Base-by-base conservation (phyloP, 2,113 vertebrate genomes). In the human region DNA sequence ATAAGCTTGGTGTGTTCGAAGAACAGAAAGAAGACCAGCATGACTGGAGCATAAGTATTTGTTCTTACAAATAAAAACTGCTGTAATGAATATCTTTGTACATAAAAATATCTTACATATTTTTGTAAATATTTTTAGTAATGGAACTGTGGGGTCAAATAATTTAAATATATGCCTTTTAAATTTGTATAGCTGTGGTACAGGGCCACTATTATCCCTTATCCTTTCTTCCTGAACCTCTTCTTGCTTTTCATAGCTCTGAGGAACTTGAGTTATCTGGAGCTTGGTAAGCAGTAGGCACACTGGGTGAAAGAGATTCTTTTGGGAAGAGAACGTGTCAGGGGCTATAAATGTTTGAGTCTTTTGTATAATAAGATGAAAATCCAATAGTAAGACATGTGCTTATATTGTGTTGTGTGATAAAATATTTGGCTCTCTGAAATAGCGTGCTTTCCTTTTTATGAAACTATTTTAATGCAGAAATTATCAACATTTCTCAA, bases 401-500 rank as follows among this genome's bases (percentile, higher is more conserved):
- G 1, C 11, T n/a, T 93, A 48, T 38, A 38, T 57, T 66, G 68
- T 30, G 8, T 81, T 66, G 38, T 35, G 0, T 78, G 40, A 43
- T 91, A 83, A 87, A 48, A 75, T 88, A 80, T 76, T 76, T 93
- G 68, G 14, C 45, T 92, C 12, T 90, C n/a, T 57, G 57, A 93
- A 92, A 84, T 68, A 43, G 0, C 48, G 30, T 80, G 23, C 40
- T 96, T 17, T 55, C 40, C 17, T 79, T 85, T 89, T 94, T 96
- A 94, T 95, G 43, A 96, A 96, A 83, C 38, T 35, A 59, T 83
- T 95, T 94, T 16, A 89, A 1, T 92, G 64, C 38, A 80, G 52
- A 97, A 93, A 87, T 88, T 45, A 84, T 59, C 79, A 96, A 52
- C 40, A 66, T 96, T 97, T 78, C 18, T 73, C 18, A 73, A 38